phyloP scores from a whole-genome alignment of 2,888 invertebrate genomes.

The Galeruca laticollis region DNA sequence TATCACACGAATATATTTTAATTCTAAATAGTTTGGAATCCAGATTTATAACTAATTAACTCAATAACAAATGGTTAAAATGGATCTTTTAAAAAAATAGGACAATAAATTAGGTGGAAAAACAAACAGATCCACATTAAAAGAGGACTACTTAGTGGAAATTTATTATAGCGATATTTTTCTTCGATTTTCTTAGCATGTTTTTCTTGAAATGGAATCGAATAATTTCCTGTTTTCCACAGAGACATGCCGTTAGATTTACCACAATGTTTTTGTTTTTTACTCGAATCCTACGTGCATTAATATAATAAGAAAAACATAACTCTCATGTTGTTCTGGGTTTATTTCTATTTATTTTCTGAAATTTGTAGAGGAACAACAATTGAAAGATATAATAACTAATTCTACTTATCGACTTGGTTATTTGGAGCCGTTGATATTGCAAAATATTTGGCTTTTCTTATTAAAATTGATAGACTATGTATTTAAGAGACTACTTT shows the following conservation, averaged over 20 bases:
- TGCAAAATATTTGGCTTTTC: too few relatives aligned
- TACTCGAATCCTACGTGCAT: too few relatives aligned
- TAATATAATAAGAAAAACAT: not conserved
- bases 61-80: not conserved
- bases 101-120: not conserved
- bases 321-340: too few relatives aligned
- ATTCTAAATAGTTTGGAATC: not conserved
- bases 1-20: too few relatives aligned
- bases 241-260: not conserved
- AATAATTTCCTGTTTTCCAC: conserved; percentile 4
- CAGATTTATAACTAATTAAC: too few relatives aligned
- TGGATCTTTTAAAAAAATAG: not conserved
- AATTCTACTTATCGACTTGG: too few relatives aligned
- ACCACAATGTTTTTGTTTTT: not conserved
- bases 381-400: too few relatives aligned
- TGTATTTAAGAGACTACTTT: too few relatives aligned
- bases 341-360: too few relatives aligned
- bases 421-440: too few relatives aligned
- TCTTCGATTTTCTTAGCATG: not conserved
- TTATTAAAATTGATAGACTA: too few relatives aligned
- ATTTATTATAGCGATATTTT: not conserved
- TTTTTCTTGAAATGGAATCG: not conserved
- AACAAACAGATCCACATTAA: not conserved
- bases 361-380: too few relatives aligned
- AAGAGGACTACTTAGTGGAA: not conserved